Evolutionary conservation across 2,797 vertebrate genomes (phyloP), one percentile per base, ranked within the genome.

Genomic region (Catamblyrhynchus diadema): DNA sequence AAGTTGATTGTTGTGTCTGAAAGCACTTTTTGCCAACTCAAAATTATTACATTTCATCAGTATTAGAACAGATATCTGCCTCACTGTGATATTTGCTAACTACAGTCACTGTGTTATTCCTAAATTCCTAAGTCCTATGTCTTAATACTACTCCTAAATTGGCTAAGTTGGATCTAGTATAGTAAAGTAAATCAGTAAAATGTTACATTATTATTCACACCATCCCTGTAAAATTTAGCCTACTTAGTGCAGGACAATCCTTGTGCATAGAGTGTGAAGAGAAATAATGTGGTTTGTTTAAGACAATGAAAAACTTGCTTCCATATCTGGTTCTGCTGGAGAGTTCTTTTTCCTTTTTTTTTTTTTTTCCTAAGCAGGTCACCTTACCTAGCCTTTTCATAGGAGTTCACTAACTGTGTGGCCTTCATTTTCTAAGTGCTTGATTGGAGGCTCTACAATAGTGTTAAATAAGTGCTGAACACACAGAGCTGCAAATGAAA

Each of bases 401-500:
- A 90, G 74, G 83, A 96, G 92, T 92, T 96, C 90, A 92, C 82
- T 92, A 77, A 73, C 88, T 93, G 83, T 70, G 66, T 94, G 88
- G 94, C 94, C 88, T 95, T 95, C 92, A 93, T 96, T 95, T 96
- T 96, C 92, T 84, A 82, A 95, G 88, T 81, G 93, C 90, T 94
- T 90, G 92, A 93, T 96, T 91, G 95, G 92, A 93, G 66, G 56
- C 92, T 81, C 66, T 90, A 56, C 59, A 21, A 41, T 64, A 90
- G 77, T 75, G 85, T 94, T 96, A 93, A 93, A 53, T 93, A 95
- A 96, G 90, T 95, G 88, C 90, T 96, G 95, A 96, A 92, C 93
- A 95, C 95, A 95, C 92, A 95, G 88, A 92, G 88, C 92, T 92
- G 88, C 92, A 96, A 96, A 95, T 96, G 88, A 95, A 96, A 95